Evolutionary conservation across 2,113 vertebrate genomes (phyloP), one percentile per base, ranked within the genome.

Genomic region (Oryzias woworae): DNA sequence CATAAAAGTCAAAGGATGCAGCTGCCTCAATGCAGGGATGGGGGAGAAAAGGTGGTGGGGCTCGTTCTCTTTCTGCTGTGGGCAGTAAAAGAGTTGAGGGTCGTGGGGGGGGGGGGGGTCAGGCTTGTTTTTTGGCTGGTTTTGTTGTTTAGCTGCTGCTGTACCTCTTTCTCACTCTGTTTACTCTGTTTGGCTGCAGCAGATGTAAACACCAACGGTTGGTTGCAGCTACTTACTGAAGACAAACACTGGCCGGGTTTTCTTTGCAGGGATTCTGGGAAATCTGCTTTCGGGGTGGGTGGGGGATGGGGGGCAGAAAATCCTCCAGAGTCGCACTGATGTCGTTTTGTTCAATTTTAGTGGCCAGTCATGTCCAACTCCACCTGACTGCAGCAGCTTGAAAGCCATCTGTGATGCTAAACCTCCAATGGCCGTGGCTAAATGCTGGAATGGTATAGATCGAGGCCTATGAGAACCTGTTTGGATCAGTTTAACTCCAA

Each of bases 1-100:
- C 88, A 41, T 75, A 86, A 81, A 88, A 90, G 91, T 92, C 89
- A 92, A 91, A 91, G 91, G 90, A 89, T 86, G 89, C 90, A 91
- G 89, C 89, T 89, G 89, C 89, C 85, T 90, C 84, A 90, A 89
- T 90, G 90, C 90, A 91, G 87, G 77, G 64, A 75, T 44, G 45
- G 82, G 71, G 43, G 64, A 63, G 58, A 49, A 62, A 71, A 54
- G 62, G 66, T 46, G 43, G 59, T 58, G 80, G 70, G 7, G 62
- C 79, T 84, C 87, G 88, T 90, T 91, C 78, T 81, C 85, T 80
- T 88, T 84, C 64, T 78, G 76, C 65, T 58, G 53, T 46, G 59
- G 69, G 58, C 54, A 86, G 75, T 79, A 69, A 22, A 69, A 50
- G 71, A 78, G 65, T 48, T 51, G 0, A 68, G 60, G 46, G 58